These are phyloP conservation scores for Vultur gryphus DNA, from an alignment of 2,797 vertebrate species.

Conservation along the genomic window DNA sequence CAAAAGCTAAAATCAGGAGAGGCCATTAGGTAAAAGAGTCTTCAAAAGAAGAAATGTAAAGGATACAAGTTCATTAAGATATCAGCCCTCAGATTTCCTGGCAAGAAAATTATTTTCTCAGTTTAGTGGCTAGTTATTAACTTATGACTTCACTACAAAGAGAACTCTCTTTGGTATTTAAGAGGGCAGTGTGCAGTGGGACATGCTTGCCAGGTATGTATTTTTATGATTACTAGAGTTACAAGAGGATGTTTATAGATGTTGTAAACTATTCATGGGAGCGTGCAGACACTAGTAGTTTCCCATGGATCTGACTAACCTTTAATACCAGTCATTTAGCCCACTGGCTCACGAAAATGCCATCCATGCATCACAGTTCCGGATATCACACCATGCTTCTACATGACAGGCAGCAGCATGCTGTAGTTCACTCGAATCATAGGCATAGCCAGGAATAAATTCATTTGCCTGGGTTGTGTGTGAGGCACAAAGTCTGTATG, in stretches of 20 bases:
- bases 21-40: not conserved
- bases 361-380: fast-evolving
- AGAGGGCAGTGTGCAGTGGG: not conserved
- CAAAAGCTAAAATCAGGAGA: not conserved
- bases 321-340: not conserved
- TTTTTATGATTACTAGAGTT: not conserved
- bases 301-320: not conserved
- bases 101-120: not conserved
- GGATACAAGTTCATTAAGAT: not conserved
- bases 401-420: not conserved
- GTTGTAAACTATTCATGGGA: not conserved
- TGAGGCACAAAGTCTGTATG: not conserved
- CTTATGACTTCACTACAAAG: not conserved
- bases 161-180: not conserved
- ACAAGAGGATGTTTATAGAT: conserved; percentile 26
- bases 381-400: not conserved
- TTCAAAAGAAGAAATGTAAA: not conserved
- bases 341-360: not conserved
- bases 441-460: not conserved
- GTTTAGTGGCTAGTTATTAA: not conserved
- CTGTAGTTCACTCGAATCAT: not conserved
- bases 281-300: not conserved
- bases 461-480: not conserved
- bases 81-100: not conserved
- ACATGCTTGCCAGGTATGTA: not conserved